Base-by-base conservation (phyloP, 2,113 vertebrate genomes). In the Proterorhinus semilunaris region DNA sequence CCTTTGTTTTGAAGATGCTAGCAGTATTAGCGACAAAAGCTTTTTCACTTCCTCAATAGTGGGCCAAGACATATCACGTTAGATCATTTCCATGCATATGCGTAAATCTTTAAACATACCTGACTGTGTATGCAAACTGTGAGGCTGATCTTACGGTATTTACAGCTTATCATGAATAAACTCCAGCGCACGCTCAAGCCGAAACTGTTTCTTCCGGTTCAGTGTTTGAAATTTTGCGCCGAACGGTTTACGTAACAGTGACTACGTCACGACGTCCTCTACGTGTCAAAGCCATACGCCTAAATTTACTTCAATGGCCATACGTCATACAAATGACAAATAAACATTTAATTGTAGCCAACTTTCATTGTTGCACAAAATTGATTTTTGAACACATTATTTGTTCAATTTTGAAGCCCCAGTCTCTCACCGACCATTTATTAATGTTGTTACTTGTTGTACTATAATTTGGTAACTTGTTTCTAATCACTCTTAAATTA, bases 181-280 rank as follows among this genome's bases (percentile, higher is more conserved):
- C 6, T 36, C 15, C 10, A 44, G 50, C 62, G 16, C 8, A 10
- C 46, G 3, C 27, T 7, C 10, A 0, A 17, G 9, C n/a, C 61
- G 2, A 45, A 63, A n/a, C 3, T 13, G 49, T 9, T 36, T 62
- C 57, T 82, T 85, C 76, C 85, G 65, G 72, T 45, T 66, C 55
- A 45, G 27, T 27, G 65, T 94, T 94, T 93, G 89, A 94, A 93
- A 91, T 85, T 91, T 91, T 90, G 92, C 93, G 93, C 93, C 90
- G 83, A 80, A 88, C 87, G 86, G 89, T 91, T 91, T 88, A 89
- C 90, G 90, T 76, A 74, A 10, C 0, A 4, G 1, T 2, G 4
- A 0, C 0, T 0, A 69, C 86, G 88, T 81, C 76, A 87, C 65
- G 16, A 83, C 87, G 88, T 53, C 1, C 11, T 0, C 2, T 0